Percentiles rank a stretch among this genome's conserved stretches.
These are phyloP conservation scores for Suricata suricatta DNA, from an alignment of 2,113 vertebrate genomes.

Conservation along the genomic window DNA sequence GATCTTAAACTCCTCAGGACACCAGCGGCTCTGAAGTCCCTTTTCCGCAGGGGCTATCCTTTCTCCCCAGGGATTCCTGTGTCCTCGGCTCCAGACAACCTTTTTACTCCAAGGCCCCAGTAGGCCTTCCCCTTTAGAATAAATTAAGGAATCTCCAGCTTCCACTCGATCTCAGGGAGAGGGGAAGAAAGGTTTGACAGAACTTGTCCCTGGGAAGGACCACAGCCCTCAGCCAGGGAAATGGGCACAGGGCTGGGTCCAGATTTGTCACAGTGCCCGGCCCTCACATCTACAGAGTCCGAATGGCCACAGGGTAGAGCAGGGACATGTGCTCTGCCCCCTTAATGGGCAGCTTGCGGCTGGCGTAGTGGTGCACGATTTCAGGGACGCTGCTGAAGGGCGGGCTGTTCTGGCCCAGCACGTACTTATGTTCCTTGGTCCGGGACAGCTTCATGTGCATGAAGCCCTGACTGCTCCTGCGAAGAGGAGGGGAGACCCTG, in stretches of 20 bases:
- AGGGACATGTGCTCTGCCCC: constrained; percentile 99
- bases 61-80: neutral
- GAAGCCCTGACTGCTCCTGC: constrained; percentile 99
- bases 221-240: neutral
- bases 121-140: constrained; percentile 54
- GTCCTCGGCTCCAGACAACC: neutral
- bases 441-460: constrained; percentile 99
- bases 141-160: constrained; percentile 72
- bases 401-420: constrained; percentile 98
- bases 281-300: constrained; percentile 90
- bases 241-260: neutral
- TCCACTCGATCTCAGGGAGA: neutral
- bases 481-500: constrained; percentile 47
- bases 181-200: neutral
- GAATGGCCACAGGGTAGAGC: constrained; percentile 97
- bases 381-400: constrained; percentile 97
- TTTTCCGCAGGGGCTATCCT: neutral
- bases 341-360: constrained; percentile 98
- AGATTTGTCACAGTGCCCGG: neutral
- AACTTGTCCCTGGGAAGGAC: neutral
- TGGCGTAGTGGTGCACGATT: constrained; percentile 98
- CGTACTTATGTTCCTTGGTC: constrained; percentile 97
- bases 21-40: neutral
- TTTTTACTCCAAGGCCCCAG: neutral
- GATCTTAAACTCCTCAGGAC: neutral